Conservation (phyloP, 1,140 invertebrate genomes). For the Venturia canescens region DNA sequence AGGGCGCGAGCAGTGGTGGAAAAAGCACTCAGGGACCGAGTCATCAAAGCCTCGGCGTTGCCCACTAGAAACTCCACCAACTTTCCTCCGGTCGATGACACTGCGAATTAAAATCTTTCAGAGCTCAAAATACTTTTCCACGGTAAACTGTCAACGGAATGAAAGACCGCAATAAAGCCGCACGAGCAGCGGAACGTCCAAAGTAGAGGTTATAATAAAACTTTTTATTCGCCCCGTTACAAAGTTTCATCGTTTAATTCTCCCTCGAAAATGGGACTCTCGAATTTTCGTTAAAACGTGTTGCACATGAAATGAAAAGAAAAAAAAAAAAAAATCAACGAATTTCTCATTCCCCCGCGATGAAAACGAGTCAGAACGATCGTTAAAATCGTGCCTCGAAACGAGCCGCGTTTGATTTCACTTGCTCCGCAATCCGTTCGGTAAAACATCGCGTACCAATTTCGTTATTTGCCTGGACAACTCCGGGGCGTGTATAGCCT, state of each 20-base stretch:
- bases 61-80: background rate
- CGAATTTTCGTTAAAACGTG: background rate
- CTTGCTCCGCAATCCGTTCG: background rate
- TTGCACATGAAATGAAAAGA: background rate
- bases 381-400: background rate
- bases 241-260: no score
- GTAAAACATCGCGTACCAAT: background rate
- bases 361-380: background rate
- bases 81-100: constrained; percentile 4
- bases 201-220: no score
- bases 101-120: no score
- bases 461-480: constrained; percentile 20
- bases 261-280: no score
- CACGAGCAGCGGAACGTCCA: no score
- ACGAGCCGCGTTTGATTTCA: background rate
- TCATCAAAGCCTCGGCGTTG: constrained; percentile 8
- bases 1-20: background rate
- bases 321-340: background rate
- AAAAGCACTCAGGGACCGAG: background rate
- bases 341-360: background rate
- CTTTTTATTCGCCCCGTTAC: no score
- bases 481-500: background rate
- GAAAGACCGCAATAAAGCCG: no score
- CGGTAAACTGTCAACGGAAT: no score
- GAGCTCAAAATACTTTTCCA: background rate